Evolutionary conservation across 1,140 invertebrate species (phyloP), one percentile per base, ranked within the genome.

Genomic region (Solen grandis): DNA sequence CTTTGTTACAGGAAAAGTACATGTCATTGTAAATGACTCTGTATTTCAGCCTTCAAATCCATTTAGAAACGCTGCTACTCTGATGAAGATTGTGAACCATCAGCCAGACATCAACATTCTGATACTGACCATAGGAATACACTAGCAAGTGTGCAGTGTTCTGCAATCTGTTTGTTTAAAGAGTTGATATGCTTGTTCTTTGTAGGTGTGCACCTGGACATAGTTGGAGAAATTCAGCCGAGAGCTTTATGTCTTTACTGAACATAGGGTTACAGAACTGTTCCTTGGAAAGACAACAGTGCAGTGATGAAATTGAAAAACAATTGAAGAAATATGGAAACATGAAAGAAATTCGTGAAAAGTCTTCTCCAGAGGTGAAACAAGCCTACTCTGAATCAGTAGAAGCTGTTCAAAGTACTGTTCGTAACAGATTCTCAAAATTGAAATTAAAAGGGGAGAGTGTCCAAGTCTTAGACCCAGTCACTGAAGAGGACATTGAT

Each of bases 111-210:
- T 35, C 2, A 25, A n/a, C 19, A 35, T 77, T n/a, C 36, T 62
- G 16, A 35, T 50, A 77, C 82, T 38, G 84, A 84, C 50, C 78
- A 85, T n/a, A 69, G 69, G 14, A 63, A 63, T 25, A 85, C 76
- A 16, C 57, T 68, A 5, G 73, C 19, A n/a, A 52, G 38, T 33
- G 74, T 78, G 29, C 19, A 72, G 55, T 72, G 63, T 59, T 35
- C 74, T 41, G 16, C 13, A 35, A 68, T 70, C 19, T 54, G 16
- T 36, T 16, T 83, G 1, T 83, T 81, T 38, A 76, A 63, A 38
- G 41, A 77, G 16, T 31, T 72, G 81, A 83, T 36, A 29, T 69
- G 38, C n/a, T 85, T 16, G 36, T 80, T 36, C 62, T 57, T 13
- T 35, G 14, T 8, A 52, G 81, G 60, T 80, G 81, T 63, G 75